Percentiles rank a stretch among this genome's conserved stretches.
Evolutionary conservation across 2,797 vertebrate species (phyloP).

Genomic region (Karalla daura): DNA sequence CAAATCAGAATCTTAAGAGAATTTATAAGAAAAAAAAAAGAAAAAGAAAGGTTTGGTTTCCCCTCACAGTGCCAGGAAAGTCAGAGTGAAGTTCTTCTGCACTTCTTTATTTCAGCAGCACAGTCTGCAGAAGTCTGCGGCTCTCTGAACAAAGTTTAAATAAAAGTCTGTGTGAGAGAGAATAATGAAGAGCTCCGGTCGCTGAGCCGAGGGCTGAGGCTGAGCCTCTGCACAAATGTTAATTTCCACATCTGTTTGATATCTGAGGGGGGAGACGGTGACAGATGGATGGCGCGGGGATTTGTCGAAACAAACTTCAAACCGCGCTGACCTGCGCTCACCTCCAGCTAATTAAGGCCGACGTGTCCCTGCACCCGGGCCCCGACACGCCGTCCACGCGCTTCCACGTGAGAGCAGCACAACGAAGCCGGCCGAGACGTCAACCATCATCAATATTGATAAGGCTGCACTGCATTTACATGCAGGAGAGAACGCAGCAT

Average conservation of each 20-base stretch:
- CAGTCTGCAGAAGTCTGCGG: not conserved
- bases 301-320: constrained; percentile 44
- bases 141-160: constrained; percentile 10
- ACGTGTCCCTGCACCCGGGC: constrained; percentile 38
- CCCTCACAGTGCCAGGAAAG: too few species aligned
- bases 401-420: constrained; percentile 66
- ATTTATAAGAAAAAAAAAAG: too few species aligned
- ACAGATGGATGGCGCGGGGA: constrained; percentile 53
- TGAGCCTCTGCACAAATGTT: constrained; percentile 60
- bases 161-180: constrained; percentile 20
- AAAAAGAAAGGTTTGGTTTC: too few species aligned
- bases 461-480: constrained; percentile 63
- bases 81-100: too few species aligned
- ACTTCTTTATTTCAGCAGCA: too few species aligned
- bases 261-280: constrained; percentile 42
- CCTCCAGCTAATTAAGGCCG: constrained; percentile 45
- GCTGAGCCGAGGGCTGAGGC: constrained; percentile 33
- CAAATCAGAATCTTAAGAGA: too few species aligned
- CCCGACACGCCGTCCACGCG: constrained; percentile 22
- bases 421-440: constrained; percentile 68
- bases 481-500: constrained; percentile 57
- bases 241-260: constrained; percentile 65
- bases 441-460: constrained; percentile 73
- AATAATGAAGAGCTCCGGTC: constrained; percentile 59
- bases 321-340: constrained; percentile 45